Base-by-base conservation (phyloP, 2,113 vertebrate genomes). In the Ctenodactylus gundi region DNA sequence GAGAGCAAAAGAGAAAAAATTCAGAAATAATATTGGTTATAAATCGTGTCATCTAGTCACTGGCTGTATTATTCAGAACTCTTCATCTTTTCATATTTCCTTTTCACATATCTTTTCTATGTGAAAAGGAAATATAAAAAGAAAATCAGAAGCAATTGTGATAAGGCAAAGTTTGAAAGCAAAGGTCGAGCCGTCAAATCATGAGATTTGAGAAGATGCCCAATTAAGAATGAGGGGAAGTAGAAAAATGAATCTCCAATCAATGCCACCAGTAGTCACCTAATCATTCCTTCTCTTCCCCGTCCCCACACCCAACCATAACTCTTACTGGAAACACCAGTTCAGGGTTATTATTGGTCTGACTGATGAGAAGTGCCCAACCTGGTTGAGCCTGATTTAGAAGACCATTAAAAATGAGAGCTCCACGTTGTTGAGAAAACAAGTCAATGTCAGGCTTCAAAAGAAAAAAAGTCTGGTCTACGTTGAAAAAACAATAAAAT, bases 401-500 rank as follows among this genome's bases (percentile, higher is more conserved):
- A n/a, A 41, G 11, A 11, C 41, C 39, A 86, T 27, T 58, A 77
- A 94, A 96, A 77, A 51, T 82, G 34, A 9, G 27, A 75, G 14
- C 1, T 0, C 11, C 1, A 4, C 11, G 10, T 21, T 39, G 17
- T 13, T 44, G 18, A 5, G 25, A 20, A 84, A 6, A 64, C 14
- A 95, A 6, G 2, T 68, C 78, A 76, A 72, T 55, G 23, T 25
- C 25, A 75, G 39, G 27, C 20, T 27, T 41, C 20, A 18, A 70
- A 82, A 92, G 57, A 7, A 68, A 75, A 57, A 70, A 60, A 29
- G 23, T 0, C 1, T 21, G 3, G 4, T 89, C 4, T 6, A 81
- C 6, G 44, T 70, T 83, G 6, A 18, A 8, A 11, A n/a, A 70
- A 80, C 64, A 91, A 89, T 21, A 83, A 90, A 93, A 80, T 46